Evolutionary conservation across 2,888 invertebrate genomes (phyloP).

Genomic region (Cosmia pyralina): DNA sequence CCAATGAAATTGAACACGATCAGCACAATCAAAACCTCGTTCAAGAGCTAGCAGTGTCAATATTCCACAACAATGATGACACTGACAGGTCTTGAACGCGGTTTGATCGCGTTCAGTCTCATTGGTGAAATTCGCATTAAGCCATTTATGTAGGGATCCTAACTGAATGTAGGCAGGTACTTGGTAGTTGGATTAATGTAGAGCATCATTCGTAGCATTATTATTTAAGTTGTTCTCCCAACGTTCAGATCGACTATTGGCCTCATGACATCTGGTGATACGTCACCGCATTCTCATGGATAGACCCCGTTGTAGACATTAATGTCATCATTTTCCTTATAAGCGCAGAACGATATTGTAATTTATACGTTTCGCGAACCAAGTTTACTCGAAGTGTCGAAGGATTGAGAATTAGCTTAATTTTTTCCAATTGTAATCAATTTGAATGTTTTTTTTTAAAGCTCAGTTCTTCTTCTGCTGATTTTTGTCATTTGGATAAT

Average conservation of each 20-base stretch:
- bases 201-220: slow-evolving; percentile 9
- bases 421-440: neutral
- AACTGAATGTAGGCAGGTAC: neutral
- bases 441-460: neutral
- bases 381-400: slow-evolving; percentile 6
- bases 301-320: slow-evolving; percentile 52
- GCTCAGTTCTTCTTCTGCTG: neutral
- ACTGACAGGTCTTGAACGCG: neutral
- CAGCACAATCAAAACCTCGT: neutral
- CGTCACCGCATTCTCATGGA: slow-evolving; percentile 46
- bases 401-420: neutral
- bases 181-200: neutral
- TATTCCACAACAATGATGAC: neutral
- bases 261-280: slow-evolving; percentile 35
- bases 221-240: slow-evolving; percentile 26
- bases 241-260: slow-evolving; percentile 22
- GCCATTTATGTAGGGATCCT: neutral
- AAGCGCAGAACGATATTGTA: slow-evolving; percentile 34
- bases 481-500: neutral
- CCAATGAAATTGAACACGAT: neutral
- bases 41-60: neutral
- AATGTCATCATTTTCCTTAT: slow-evolving; percentile 53
- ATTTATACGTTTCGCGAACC: slow-evolving; percentile 25
- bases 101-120: neutral
- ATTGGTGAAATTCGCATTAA: neutral